Evolutionary conservation across 1,140 invertebrate species (phyloP).

Genomic region (Magallana gigas): DNA sequence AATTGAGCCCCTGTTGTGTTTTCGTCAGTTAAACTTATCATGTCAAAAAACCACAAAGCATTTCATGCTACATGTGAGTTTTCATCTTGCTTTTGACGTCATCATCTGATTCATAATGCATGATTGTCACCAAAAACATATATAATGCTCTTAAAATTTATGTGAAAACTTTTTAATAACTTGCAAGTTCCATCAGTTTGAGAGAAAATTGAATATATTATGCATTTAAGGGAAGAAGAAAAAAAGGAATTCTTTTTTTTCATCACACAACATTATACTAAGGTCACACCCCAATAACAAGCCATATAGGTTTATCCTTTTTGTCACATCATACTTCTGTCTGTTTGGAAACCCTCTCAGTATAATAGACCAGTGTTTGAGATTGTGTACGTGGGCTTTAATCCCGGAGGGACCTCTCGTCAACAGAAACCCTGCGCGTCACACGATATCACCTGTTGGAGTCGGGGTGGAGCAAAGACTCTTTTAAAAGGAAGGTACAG

Average conservation of each 20-base stretch:
- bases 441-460: constrained; percentile 11
- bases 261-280: background rate
- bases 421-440: background rate
- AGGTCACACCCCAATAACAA: background rate
- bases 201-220: background rate
- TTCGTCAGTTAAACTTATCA: background rate
- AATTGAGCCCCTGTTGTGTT: too few species aligned
- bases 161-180: background rate
- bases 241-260: background rate
- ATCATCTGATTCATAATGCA: background rate
- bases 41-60: constrained; percentile 16
- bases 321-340: constrained; percentile 16
- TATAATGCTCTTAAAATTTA: background rate
- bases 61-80: background rate
- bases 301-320: constrained; percentile 1
- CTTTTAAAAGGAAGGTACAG: background rate
- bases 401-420: background rate
- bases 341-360: constrained; percentile 30
- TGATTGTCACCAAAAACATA: background rate
- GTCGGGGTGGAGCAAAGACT: background rate
- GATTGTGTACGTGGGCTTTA: constrained; percentile 10
- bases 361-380: constrained; percentile 5
- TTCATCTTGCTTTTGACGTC: background rate
- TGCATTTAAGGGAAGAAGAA: background rate
- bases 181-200: background rate